These are phyloP conservation scores for Ornithoptera priamus DNA, from an alignment of 2,888 invertebrate species.

Conservation along the genomic window DNA sequence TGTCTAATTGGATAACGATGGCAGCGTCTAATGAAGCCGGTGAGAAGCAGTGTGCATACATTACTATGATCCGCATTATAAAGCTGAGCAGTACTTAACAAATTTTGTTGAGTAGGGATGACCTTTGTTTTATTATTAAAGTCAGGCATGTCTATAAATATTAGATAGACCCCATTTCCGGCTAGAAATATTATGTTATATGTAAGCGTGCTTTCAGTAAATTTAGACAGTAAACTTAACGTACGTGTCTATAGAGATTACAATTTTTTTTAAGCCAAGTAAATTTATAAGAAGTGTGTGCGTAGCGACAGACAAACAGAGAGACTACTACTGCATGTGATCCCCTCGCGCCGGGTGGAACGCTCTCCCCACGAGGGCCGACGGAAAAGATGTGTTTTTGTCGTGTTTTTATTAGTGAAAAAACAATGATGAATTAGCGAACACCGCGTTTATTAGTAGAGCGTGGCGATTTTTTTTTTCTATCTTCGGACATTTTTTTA, in stretches of 20 bases:
- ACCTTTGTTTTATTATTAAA: too few species aligned
- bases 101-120: too few species aligned
- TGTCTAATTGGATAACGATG: too few species aligned
- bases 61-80: too few species aligned
- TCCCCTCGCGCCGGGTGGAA: constrained; percentile 29
- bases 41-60: too few species aligned
- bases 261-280: constrained; percentile 7
- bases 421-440: constrained; percentile 75
- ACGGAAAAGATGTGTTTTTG: constrained; percentile 57
- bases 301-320: constrained; percentile 23
- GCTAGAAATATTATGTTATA: too few species aligned
- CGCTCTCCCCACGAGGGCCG: constrained; percentile 30
- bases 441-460: constrained; percentile 63
- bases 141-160: too few species aligned
- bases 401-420: constrained; percentile 73
- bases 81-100: too few species aligned
- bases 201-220: too few species aligned
- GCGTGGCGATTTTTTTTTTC: constrained; percentile 56
- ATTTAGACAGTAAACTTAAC: too few species aligned
- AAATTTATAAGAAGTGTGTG: constrained; percentile 11
- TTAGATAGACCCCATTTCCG: too few species aligned
- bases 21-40: too few species aligned
- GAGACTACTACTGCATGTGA: not conserved
- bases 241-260: constrained; percentile 5
- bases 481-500: constrained; percentile 39